These are phyloP conservation scores for Phenganax subtilis DNA, from an alignment of 92 coral and sea anemone species.

Conservation along the genomic window DNA sequence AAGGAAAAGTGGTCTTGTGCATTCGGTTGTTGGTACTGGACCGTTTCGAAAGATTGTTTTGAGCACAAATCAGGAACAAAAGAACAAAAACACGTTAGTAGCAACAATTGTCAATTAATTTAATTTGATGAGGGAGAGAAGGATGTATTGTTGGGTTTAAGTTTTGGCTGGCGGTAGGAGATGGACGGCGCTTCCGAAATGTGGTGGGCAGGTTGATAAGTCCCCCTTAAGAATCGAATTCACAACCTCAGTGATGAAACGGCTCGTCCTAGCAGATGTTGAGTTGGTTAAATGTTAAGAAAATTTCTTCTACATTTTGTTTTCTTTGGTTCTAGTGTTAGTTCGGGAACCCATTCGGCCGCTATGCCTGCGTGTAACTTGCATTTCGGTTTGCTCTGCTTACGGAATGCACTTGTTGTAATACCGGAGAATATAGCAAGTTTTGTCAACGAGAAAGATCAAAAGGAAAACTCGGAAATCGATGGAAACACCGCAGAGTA, in stretches of 20 bases:
- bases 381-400: slow-evolving; percentile 86
- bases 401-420: slow-evolving; percentile 84
- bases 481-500: slow-evolving; percentile 24
- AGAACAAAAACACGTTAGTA: slow-evolving; percentile 49
- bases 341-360: slow-evolving; percentile 75
- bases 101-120: too few relatives aligned
- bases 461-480: slow-evolving; percentile 12
- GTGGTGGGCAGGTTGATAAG: neutral
- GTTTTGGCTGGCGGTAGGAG: too few relatives aligned
- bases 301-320: neutral
- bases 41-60: slow-evolving; percentile 83
- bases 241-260: neutral
- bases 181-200: neutral
- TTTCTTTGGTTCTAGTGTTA: slow-evolving; percentile 28
- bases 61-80: slow-evolving; percentile 53
- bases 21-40: slow-evolving; percentile 84
- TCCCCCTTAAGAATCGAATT: neutral
- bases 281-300: neutral
- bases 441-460: neutral
- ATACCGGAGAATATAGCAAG: slow-evolving; percentile 30
- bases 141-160: too few relatives aligned
- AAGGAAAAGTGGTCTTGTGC: slow-evolving; percentile 81
- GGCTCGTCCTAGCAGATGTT: neutral
- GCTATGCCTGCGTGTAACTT: slow-evolving; percentile 99
- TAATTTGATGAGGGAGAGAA: too few relatives aligned